A percentile compares a stretch with the other conserved stretches of the same genome.
Conservation (phyloP, 2,888 invertebrate species). For the Onchidella celtica region DNA sequence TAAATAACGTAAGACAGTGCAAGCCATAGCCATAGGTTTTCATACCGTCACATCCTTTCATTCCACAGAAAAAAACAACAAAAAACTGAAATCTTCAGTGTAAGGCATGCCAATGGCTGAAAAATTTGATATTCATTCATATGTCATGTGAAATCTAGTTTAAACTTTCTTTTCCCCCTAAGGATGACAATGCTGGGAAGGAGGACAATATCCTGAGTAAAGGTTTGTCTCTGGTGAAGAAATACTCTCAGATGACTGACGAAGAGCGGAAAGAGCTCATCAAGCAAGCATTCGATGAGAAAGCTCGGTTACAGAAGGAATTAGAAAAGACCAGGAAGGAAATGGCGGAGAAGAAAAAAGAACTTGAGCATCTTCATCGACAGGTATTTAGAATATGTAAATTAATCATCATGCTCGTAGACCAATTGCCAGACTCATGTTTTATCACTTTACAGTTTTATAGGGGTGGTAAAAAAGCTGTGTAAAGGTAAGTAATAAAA, state of each 20-base stretch:
- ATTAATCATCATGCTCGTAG: too few species aligned
- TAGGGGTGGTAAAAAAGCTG: too few species aligned
- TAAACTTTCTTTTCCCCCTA: too few species aligned
- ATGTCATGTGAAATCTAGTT: too few species aligned
- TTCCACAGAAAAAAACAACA: not conserved
- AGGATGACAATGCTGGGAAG: slow-evolving; percentile 45
- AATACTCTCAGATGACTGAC: slow-evolving; percentile 70
- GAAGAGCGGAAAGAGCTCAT: slow-evolving; percentile 71
- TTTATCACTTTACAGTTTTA: too few species aligned
- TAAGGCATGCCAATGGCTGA: too few species aligned
- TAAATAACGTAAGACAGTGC: too few species aligned
- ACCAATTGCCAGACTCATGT: too few species aligned
- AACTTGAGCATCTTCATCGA: slow-evolving; percentile 65
- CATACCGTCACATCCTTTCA: not conserved
- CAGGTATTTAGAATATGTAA: slow-evolving; percentile 57
- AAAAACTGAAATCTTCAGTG: too few species aligned
- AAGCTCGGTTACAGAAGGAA: slow-evolving; percentile 67
- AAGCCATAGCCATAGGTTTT: too few species aligned
- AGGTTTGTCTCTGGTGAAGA: slow-evolving; percentile 69
- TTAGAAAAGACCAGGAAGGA: slow-evolving; percentile 66
- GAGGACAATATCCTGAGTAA: slow-evolving; percentile 63
- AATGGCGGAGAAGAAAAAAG: slow-evolving; percentile 68
- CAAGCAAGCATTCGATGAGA: slow-evolving; percentile 70
- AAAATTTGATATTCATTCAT: too few species aligned
- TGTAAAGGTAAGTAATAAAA: too few species aligned